phyloP scores from a whole-genome alignment of 2,113 vertebrate species.

The Orientallactaga bullata region DNA sequence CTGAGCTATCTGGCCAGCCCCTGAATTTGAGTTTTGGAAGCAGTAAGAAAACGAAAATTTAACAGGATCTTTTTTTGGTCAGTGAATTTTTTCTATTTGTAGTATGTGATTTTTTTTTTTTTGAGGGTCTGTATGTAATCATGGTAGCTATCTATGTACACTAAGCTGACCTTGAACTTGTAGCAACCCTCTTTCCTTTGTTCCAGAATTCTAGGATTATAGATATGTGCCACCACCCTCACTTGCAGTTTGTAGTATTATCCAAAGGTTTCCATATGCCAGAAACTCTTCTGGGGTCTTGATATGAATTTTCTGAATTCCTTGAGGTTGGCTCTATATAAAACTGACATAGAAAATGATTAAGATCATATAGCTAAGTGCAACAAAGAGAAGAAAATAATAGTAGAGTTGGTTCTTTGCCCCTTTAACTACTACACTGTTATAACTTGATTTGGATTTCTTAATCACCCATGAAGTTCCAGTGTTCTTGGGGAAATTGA shows the following conservation, averaged over 20 bases:
- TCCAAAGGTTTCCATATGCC: slow-evolving; percentile 40
- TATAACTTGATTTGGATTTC: slow-evolving; percentile 31
- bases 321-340: slow-evolving; percentile 26
- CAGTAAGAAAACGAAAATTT: slow-evolving; percentile 37
- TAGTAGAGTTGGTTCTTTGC: slow-evolving; percentile 40
- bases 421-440: background rate
- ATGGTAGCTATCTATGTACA: background rate
- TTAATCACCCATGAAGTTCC: background rate
- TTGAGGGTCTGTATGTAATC: background rate
- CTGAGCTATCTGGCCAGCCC: too few relatives aligned
- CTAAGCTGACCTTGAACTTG: background rate
- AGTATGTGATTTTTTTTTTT: background rate
- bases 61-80: background rate
- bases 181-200: background rate
- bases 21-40: background rate
- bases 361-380: slow-evolving; percentile 26
- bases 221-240: background rate
- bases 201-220: background rate
- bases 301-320: slow-evolving; percentile 25
- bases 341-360: slow-evolving; percentile 53
- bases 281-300: slow-evolving; percentile 13
- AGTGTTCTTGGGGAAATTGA: slow-evolving; percentile 44
- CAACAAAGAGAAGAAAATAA: slow-evolving; percentile 43
- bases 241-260: slow-evolving; percentile 13
- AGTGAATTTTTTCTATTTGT: slow-evolving; percentile 50